These are phyloP conservation scores for Pseudorhiza aurosa DNA, from an alignment of 30 jellyfish, hydroid and myxozoan genomes.

Conservation along the genomic window DNA sequence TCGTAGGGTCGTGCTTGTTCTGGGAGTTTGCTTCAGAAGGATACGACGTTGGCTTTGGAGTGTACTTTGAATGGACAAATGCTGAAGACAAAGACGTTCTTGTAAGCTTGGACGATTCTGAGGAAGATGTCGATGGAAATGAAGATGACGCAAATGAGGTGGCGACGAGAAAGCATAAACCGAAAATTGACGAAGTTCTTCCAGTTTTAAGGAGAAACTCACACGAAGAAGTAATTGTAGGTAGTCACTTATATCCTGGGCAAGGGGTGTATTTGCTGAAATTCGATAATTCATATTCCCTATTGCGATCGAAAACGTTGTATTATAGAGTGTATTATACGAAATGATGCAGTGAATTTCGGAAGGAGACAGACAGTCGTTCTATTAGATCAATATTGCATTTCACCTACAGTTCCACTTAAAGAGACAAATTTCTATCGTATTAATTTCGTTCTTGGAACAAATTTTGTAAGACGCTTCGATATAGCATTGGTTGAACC, in stretches of 20 bases:
- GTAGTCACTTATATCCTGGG: conserved; percentile 97
- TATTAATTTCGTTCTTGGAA: no score
- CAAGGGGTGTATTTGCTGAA: conserved; percentile 93
- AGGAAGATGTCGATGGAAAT: conserved; percentile 36
- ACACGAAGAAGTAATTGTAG: conserved; percentile 96
- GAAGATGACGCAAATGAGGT: conserved; percentile 30
- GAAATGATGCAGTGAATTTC: conserved; percentile 38
- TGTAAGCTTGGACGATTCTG: conserved; percentile 64
- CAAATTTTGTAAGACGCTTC: no score
- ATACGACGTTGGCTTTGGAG: conserved; percentile 95
- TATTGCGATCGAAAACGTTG: conserved; percentile 87
- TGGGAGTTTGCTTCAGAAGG: conserved; percentile 98
- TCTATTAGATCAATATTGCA: no score
- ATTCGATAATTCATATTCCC: conserved; percentile 94
- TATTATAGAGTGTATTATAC: conserved; percentile 97
- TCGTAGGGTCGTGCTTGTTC: conserved; percentile 96
- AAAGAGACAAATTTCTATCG: no score
- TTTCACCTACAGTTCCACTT: no score
- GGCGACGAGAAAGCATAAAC: conserved; percentile 31
- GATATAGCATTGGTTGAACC: no score
- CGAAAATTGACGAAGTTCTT: conserved; percentile 77
- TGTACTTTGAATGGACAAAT: conserved; percentile 87
- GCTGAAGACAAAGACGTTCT: conserved; percentile 51
- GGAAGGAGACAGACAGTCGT: no score
- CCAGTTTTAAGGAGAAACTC: conserved; percentile 97